Evolutionary conservation across 1,140 invertebrate species (phyloP).

Genomic region (Colletes latitarsis): DNA sequence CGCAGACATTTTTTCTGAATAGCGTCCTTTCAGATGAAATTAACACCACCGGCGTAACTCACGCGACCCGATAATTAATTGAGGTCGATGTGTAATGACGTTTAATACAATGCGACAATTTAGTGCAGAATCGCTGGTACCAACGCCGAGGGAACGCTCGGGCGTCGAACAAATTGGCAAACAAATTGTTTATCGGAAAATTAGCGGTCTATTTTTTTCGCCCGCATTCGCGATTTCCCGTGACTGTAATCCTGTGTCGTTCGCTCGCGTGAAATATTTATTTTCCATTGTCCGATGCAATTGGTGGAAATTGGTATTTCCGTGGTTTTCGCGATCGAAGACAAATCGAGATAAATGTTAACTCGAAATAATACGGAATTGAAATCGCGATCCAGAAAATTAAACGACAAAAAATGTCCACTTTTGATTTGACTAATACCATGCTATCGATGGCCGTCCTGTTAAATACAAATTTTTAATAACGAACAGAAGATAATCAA

Average conservation of each 20-base stretch:
- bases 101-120: constrained; percentile 13
- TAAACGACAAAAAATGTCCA: background rate
- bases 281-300: background rate
- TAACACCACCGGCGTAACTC: background rate
- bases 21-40: background rate
- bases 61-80: constrained; percentile 13
- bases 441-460: background rate
- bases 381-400: background rate
- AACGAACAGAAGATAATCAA: too few species aligned
- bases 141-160: background rate
- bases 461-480: too few species aligned
- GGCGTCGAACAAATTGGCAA: background rate
- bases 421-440: background rate
- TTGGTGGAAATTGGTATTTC: background rate
- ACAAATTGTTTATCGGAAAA: constrained; percentile 30
- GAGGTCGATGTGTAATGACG: background rate
- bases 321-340: too few species aligned
- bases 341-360: background rate
- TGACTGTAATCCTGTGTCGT: background rate
- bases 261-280: constrained; percentile 17
- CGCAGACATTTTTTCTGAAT: background rate
- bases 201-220: background rate
- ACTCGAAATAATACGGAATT: background rate
- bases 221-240: constrained; percentile 4
- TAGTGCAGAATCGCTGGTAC: background rate